Base-by-base conservation (phyloP, 1,140 invertebrate species). In the Trachymyrmex cornetzi region DNA sequence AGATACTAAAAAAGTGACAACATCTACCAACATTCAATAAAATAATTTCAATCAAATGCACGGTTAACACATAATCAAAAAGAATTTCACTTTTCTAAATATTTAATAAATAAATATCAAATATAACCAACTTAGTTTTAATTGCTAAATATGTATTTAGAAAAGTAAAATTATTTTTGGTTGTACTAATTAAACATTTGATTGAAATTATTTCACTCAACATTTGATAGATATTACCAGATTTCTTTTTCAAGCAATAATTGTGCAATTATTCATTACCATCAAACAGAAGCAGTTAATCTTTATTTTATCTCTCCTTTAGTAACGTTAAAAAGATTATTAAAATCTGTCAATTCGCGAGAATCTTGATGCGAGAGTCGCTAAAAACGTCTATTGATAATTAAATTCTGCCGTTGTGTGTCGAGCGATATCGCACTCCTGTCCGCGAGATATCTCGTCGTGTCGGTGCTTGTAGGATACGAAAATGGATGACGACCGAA, bases 401-500 rank as follows among this genome's bases (percentile, higher is more conserved):
- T 84, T 84, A 84, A 84, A 84, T 75, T 84, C 27, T 61, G 30
- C 30, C 77, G 64, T 30, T 69, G 19, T 66, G n/a, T 63, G 38
- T 84, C 27, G 38, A 61, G 27, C 55, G 24, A 24, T 71, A 53
- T 74, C 69, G 14, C 55, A 27, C n/a, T 14, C 24, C 53, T 11
- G 30, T n/a, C 55, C 57, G 22, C 64, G 55, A 84, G 55, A 84
- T 84, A 84, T 61, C 38, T 84, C 80, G 57, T 61, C 59, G 38
- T 75, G 63, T 85, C 77, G 61, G 55, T 75, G 75, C 63, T 87
- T 66, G 90, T 90, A 81, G 74, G 24, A 75, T 64, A 64, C 59
- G 48, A 57, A 87, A 90, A 89, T 86, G 55, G 79, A 81, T 90
- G 86, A 87, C 55, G 55, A 59, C 48, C 44, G 16, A 57, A 50